Evolutionary conservation across 2,888 invertebrate genomes (phyloP), one percentile per base, ranked within the genome.

Genomic region (Antheraea assamensis): DNA sequence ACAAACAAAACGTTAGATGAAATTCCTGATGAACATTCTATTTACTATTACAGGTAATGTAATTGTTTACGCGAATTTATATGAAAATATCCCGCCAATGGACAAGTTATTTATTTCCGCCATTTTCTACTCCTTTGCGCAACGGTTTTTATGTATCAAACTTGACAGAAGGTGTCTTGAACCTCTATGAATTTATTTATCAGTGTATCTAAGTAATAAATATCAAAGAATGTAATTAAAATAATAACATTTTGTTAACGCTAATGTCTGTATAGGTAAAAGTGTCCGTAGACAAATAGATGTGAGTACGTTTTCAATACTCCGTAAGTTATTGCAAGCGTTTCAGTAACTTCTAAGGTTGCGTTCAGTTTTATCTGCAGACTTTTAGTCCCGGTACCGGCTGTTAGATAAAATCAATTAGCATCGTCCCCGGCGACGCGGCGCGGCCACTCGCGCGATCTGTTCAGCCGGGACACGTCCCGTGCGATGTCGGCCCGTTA

Each of bases 361-460:
- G 17, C 68, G 15, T 68, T 35, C 68, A 35, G 68, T 68, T n/a
- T 35, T 68, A 68, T 68, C 61, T 64, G 19, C 24, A 35, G 35
- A 35, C 35, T 68, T 68, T 68, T 68, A 35, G 68, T 68, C 35
- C 68, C 21, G n/a, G 68, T 68, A 31, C 35, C 31, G 35, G 21
- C n/a, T 7, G 68, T 70, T 84, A 86, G 91, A 91, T 91, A 91
- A 90, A 82, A 91, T 91, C 90, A 90, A 91, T 91, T 90, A 91
- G 89, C 84, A 78, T 83, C 82, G 85, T 81, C 80, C 74, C 80
- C 81, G 83, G 82, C 35, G 27, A 86, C 84, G 88, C 88, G 87
- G 85, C 19, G 58, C 83, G 85, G 83, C 83, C 84, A 80, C 83
- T 82, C 81, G 83, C 85, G 87, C 87, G 88, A 87, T 88, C 82